Base-by-base conservation (phyloP, 2,797 vertebrate species). In the Arrhamphus sclerolepis region DNA sequence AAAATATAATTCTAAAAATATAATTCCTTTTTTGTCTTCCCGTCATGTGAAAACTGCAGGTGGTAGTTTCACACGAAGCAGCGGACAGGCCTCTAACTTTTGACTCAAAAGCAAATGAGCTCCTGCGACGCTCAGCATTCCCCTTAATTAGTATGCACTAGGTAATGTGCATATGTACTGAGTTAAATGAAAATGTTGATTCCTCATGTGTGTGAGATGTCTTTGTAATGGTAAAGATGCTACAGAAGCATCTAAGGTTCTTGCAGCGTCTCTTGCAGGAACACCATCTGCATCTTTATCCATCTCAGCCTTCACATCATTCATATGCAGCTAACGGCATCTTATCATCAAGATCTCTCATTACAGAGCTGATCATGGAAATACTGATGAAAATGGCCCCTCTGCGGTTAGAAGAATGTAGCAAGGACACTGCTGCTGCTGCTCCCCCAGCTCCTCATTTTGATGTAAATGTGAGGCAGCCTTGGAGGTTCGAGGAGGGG, bases 401-500 rank as follows among this genome's bases (percentile, higher is more conserved):
- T 11, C 16, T 46, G 5, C 42, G 63, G 62, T 43, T 31, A 17
- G 29, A 39, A 47, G 29, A 62, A 58, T 55, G 54, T 16, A 16
- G 43, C 50, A 20, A 17, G 72, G 57, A 64, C 64, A 55, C 24
- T 60, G 18, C 51, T n/a, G 49, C 53, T 40, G 62, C n/a, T 54
- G 49, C 56, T 41, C 63, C 81, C 1, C 26, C 69, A 51, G 79
- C 68, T 57, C 69, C 62, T 80, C 67, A 87, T 89, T 91, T 51
- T 82, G 44, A 90, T 89, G 90, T 81, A 87, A 89, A 90, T 90
- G 77, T 56, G 78, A 74, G 80, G 73, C 55, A 65, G 81, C 59
- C 64, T 62, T 69, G 70, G 63, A 77, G 70, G 66, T 80, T 78
- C 4, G 4, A 31, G 47, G 66, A 75, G 55, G 24, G 53, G 44